Conservation (phyloP, 1,140 invertebrate species). For the Macrostomum lignano region DNA sequence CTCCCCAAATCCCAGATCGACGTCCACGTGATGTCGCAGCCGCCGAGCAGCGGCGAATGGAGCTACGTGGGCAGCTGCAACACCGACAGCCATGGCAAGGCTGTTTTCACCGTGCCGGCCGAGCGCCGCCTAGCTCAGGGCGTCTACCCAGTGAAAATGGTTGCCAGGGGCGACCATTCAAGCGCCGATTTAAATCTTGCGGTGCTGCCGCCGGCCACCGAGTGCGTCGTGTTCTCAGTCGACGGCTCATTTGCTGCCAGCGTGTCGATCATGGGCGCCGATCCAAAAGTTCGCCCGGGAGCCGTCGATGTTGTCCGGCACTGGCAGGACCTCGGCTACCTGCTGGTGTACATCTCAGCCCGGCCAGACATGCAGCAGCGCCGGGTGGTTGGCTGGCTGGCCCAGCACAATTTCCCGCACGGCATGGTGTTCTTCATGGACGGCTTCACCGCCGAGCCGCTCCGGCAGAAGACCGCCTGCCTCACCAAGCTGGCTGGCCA, state of each 20-base stretch:
- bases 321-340: slow-evolving; percentile 90
- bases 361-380: slow-evolving; percentile 91
- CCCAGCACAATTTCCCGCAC: slow-evolving; percentile 95
- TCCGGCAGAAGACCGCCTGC: slow-evolving; percentile 87
- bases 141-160: slow-evolving; percentile 76
- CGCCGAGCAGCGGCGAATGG: too few species aligned
- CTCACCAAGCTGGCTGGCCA: slow-evolving; percentile 34
- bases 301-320: slow-evolving; percentile 89
- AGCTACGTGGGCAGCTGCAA: slow-evolving; percentile 52
- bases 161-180: slow-evolving; percentile 63
- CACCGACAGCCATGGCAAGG: slow-evolving; percentile 72
- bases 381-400: slow-evolving; percentile 82
- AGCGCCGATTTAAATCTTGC: slow-evolving; percentile 71
- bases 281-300: slow-evolving; percentile 71
- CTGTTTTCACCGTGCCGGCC: slow-evolving; percentile 52
- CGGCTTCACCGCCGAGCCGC: slow-evolving; percentile 70
- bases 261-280: slow-evolving; percentile 73
- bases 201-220: slow-evolving; percentile 72
- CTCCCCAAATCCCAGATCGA: too few species aligned
- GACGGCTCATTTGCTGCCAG: slow-evolving; percentile 95
- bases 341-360: slow-evolving; percentile 88
- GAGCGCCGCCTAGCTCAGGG: slow-evolving; percentile 60
- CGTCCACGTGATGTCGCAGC: slow-evolving; percentile 71
- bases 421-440: slow-evolving; percentile 89
- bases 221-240: slow-evolving; percentile 89